Percentiles rank a stretch among this genome's conserved stretches.
Conservation (phyloP, 2,888 invertebrate genomes). For the Stenurella melanura region DNA sequence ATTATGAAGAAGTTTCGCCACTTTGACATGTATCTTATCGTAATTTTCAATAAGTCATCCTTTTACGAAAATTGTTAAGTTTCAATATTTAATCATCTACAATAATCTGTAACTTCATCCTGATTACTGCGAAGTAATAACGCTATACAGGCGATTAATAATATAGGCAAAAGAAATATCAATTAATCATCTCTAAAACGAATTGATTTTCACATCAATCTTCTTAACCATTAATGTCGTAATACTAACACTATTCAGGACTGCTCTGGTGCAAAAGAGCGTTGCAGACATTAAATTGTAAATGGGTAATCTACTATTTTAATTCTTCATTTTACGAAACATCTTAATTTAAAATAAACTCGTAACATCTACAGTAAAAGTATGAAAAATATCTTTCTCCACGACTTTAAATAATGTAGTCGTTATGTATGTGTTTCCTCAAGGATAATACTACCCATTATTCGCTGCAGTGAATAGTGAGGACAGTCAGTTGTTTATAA, state of each 20-base stretch:
- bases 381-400: too few species aligned
- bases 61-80: neutral
- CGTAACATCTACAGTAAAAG: too few species aligned
- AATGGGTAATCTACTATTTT: neutral
- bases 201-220: slow-evolving; percentile 44
- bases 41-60: slow-evolving; percentile 8
- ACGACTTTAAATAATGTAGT: too few species aligned
- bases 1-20: neutral
- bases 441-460: too few species aligned
- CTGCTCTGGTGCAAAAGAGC: neutral
- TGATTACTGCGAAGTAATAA: slow-evolving; percentile 11
- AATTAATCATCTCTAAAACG: slow-evolving; percentile 40
- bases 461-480: too few species aligned
- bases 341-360: neutral
- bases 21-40: neutral
- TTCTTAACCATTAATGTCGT: slow-evolving; percentile 41
- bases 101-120: neutral
- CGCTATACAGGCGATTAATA: slow-evolving; percentile 14
- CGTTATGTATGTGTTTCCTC: too few species aligned
- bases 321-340: neutral
- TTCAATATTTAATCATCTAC: slow-evolving; percentile 8
- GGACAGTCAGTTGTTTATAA: too few species aligned
- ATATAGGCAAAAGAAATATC: slow-evolving; percentile 40
- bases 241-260: slow-evolving; percentile 15
- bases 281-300: neutral